Evolutionary conservation across 2,888 invertebrate genomes (phyloP).

Genomic region (Cephus runcator): DNA sequence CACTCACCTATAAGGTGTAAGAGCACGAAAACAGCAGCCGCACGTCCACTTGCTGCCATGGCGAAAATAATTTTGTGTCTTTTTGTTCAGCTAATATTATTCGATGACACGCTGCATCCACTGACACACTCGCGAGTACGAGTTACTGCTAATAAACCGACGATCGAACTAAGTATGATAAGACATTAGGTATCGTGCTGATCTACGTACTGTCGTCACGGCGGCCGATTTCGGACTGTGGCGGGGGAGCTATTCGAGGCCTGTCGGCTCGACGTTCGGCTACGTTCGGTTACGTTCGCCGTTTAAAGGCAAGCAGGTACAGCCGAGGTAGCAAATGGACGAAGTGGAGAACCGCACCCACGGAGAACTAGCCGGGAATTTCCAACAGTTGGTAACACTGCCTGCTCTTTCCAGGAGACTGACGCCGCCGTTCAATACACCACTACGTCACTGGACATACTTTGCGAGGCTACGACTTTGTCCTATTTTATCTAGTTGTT

Average conservation of each 20-base stretch:
- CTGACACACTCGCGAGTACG: constrained; percentile 15
- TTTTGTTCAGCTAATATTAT: background rate
- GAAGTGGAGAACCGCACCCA: constrained; percentile 1
- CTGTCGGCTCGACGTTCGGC: constrained; percentile 48
- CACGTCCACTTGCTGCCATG: constrained; percentile 52
- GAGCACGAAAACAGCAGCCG: constrained; percentile 43
- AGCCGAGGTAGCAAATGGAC: background rate
- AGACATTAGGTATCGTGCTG: constrained; percentile 29
- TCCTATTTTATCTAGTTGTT: no score
- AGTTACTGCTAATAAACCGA: background rate
- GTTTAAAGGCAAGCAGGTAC: constrained; percentile 10
- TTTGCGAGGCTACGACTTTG: no score
- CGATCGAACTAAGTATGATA: constrained; percentile 24
- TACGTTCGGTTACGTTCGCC: constrained; percentile 40
- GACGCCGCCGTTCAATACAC: no score
- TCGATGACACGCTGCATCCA: constrained; percentile 4
- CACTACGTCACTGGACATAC: no score
- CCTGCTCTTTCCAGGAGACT: no score
- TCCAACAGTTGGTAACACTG: background rate
- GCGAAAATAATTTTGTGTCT: constrained; percentile 20
- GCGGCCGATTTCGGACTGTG: constrained; percentile 63
- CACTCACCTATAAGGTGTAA: constrained; percentile 53
- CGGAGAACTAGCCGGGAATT: background rate
- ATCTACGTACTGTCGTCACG: constrained; percentile 53
- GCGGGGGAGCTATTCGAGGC: constrained; percentile 48